A percentile compares a stretch with the other conserved stretches of the same genome.
phyloP scores from a whole-genome alignment of 2,888 invertebrate species.

The Quadroppia sp. region DNA sequence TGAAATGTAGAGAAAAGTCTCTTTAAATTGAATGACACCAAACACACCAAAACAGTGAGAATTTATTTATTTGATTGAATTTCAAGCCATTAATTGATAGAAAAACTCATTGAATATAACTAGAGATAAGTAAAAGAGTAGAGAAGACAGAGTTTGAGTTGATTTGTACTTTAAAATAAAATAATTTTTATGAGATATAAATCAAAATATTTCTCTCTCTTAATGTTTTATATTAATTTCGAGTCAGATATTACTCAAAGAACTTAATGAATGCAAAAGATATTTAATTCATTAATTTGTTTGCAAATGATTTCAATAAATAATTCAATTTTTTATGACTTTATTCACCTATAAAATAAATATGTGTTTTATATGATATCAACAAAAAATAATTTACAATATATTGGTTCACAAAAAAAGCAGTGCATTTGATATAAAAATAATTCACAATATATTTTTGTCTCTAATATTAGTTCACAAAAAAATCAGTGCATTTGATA shows the following conservation, averaged over 20 bases:
- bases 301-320: conserved; percentile 10
- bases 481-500: not conserved
- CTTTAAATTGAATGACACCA: no score
- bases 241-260: conserved; percentile 5
- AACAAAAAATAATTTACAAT: conserved; percentile 3
- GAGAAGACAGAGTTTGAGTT: not conserved
- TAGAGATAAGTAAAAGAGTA: conserved; percentile 15
- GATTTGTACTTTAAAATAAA: no score
- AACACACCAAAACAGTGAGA: conserved; percentile 3
- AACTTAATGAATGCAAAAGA: conserved; percentile 27
- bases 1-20: no score
- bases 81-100: conserved; percentile 8
- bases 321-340: conserved; percentile 33
- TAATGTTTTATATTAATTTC: conserved; percentile 11
- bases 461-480: not conserved
- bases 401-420: not conserved
- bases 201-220: conserved; percentile 14
- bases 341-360: conserved; percentile 28
- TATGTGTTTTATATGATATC: conserved; percentile 4
- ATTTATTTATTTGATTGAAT: conserved; percentile 20
- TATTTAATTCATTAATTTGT: conserved; percentile 27
- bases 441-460: no score
- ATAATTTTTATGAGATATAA: conserved; percentile 13
- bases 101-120: conserved; percentile 7
- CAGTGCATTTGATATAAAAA: not conserved